Evolutionary conservation across 2,888 invertebrate species (phyloP).

Genomic region (Plemyria rubiginata): DNA sequence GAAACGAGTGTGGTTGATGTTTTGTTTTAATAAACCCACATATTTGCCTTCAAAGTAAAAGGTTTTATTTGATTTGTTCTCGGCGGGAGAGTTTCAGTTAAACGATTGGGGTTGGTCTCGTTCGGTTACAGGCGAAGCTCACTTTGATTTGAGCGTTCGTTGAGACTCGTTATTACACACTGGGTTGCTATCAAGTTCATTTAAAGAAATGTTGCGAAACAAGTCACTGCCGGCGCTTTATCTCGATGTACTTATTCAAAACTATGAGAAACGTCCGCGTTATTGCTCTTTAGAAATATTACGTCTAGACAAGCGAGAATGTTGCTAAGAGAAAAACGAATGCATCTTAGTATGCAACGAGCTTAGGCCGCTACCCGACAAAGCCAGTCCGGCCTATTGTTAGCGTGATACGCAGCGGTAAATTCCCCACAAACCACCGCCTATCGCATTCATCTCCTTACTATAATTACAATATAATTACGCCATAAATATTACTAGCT

Average conservation of each 20-base stretch:
- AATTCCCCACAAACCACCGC: constrained; percentile 63
- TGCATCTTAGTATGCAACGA: constrained; percentile 55
- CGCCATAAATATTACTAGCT: constrained; percentile 63
- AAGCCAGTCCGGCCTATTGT: constrained; percentile 70
- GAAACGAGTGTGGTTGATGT: constrained; percentile 72
- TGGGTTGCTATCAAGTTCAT: constrained; percentile 3
- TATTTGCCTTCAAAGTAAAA: constrained; percentile 73
- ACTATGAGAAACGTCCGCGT: constrained; percentile 62
- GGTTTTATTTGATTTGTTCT: constrained; percentile 73
- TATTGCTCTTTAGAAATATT: constrained; percentile 73
- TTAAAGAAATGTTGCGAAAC: constrained; percentile 19
- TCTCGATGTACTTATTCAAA: constrained; percentile 46
- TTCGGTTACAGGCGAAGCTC: constrained; percentile 32
- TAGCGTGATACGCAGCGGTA: constrained; percentile 75
- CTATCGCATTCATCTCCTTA: constrained; percentile 61
- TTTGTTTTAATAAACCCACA: constrained; percentile 80
- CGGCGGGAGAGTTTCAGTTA: constrained; percentile 41
- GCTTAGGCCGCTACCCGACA: constrained; percentile 42
- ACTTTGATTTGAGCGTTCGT: constrained; percentile 35
- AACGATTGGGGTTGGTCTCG: constrained; percentile 38
- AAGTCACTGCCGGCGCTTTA: constrained; percentile 29
- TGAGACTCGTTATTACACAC: constrained; percentile 11
- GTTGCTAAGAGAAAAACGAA: constrained; percentile 73
- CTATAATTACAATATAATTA: constrained; percentile 75
- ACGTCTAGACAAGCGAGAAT: constrained; percentile 80